These are phyloP conservation scores for Ennomos fuscantarius DNA, from an alignment of 2,888 invertebrate species.

Conservation along the genomic window DNA sequence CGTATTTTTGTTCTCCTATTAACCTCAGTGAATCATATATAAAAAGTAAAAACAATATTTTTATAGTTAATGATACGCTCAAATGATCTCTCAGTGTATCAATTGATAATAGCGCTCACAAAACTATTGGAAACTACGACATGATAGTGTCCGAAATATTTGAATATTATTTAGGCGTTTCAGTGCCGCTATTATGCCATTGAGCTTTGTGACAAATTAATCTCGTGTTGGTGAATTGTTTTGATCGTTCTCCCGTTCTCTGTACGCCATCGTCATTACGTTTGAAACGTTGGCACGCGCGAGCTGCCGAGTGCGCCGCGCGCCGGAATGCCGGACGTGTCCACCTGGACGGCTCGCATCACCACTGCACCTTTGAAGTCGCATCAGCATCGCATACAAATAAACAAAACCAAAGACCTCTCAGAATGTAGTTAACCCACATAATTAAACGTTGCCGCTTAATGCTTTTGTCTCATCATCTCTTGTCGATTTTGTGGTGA, in stretches of 20 bases:
- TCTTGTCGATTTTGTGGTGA: conserved; percentile 35
- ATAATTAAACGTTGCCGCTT: conserved; percentile 53
- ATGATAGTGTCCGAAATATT: not conserved
- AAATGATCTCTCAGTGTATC: too few species aligned
- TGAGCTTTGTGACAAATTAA: conserved; percentile 47
- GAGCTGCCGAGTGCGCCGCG: conserved; percentile 29
- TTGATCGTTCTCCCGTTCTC: conserved; percentile 54
- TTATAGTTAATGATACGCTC: too few species aligned
- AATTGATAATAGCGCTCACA: too few species aligned
- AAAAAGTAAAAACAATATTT: too few species aligned
- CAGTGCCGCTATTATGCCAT: conserved; percentile 37
- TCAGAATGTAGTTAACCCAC: conserved; percentile 59
- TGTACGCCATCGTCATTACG: conserved; percentile 41
- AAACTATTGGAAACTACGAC: too few species aligned
- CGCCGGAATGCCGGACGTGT: conserved; percentile 63
- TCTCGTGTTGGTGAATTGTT: conserved; percentile 56
- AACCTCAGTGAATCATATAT: too few species aligned
- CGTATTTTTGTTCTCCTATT: too few species aligned
- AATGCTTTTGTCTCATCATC: conserved; percentile 47
- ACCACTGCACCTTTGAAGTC: conserved; percentile 65
- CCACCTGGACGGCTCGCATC: conserved; percentile 70
- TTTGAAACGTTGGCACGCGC: conserved; percentile 61
- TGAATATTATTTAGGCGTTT: conserved; percentile 21
- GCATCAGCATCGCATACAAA: conserved; percentile 52
- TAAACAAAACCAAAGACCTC: conserved; percentile 41